Evolutionary conservation across 1,140 invertebrate species (phyloP).

Genomic region (Prorops nasuta): DNA sequence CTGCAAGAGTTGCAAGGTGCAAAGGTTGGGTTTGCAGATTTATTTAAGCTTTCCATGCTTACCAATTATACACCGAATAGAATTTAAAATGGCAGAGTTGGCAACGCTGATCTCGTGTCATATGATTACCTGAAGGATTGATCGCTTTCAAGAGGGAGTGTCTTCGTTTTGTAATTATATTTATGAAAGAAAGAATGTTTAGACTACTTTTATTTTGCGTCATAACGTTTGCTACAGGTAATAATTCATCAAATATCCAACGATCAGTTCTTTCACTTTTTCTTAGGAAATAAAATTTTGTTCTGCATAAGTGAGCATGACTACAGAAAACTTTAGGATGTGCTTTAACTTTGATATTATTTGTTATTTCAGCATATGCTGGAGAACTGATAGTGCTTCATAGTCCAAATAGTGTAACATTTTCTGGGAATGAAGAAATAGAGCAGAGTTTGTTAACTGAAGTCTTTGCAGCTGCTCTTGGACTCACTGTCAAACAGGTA

Average conservation of each 20-base stretch:
- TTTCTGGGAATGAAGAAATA: constrained; percentile 62
- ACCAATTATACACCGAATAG: too few relatives aligned
- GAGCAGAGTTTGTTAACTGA: constrained; percentile 68
- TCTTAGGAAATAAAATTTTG: not conserved
- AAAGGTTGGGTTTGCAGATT: too few relatives aligned
- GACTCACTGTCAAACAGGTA: constrained; percentile 66
- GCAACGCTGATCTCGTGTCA: constrained; percentile 17
- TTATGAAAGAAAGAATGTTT: constrained; percentile 15
- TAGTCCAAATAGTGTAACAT: constrained; percentile 65
- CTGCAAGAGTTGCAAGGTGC: too few relatives aligned
- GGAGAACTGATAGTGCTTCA: constrained; percentile 70
- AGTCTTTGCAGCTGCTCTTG: constrained; percentile 69
- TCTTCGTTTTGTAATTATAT: constrained; percentile 10
- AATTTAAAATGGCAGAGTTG: too few relatives aligned
- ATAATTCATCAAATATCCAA: not conserved
- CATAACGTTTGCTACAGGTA: constrained; percentile 17
- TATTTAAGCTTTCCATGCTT: too few relatives aligned
- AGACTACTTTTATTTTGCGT: constrained; percentile 14
- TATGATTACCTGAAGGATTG: constrained; percentile 26
- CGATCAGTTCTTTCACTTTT: too few relatives aligned
- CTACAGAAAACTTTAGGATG: not conserved
- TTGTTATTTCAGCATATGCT: constrained; percentile 59
- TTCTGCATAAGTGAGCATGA: not conserved
- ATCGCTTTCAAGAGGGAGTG: constrained; percentile 19
- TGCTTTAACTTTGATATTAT: not conserved